These are phyloP conservation scores for Pipistrellus pygmaeus DNA, from an alignment of 2,797 vertebrate genomes.

Conservation along the genomic window DNA sequence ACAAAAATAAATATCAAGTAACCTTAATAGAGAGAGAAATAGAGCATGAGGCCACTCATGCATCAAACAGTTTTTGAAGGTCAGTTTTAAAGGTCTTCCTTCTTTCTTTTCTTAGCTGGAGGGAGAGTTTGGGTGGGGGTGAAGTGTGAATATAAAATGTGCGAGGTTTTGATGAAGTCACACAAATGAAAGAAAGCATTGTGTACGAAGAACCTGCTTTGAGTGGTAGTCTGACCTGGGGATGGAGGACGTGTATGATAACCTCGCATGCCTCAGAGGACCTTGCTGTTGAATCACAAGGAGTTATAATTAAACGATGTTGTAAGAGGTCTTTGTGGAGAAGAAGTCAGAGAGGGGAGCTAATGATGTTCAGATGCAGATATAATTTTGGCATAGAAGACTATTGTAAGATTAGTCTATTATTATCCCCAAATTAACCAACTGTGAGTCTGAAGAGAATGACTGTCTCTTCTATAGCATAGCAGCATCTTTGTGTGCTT, in stretches of 20 bases:
- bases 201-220: neutral
- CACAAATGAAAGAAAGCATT: neutral
- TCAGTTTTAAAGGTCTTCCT: constrained; percentile 11
- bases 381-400: constrained; percentile 61
- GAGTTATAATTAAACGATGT: neutral
- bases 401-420: constrained; percentile 52
- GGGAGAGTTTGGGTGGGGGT: neutral
- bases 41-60: neutral
- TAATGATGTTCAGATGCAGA: neutral
- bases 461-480: constrained; percentile 15
- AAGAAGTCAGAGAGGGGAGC: constrained; percentile 39
- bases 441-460: constrained; percentile 58
- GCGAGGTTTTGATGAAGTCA: neutral
- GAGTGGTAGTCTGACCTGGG: neutral
- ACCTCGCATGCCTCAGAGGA: neutral
- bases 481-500: constrained; percentile 41
- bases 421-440: constrained; percentile 71
- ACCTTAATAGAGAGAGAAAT: neutral
- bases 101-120: neutral
- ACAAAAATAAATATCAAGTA: constrained; percentile 25
- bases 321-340: constrained; percentile 31
- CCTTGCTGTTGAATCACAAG: neutral
- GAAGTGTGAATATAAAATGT: neutral
- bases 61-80: neutral
- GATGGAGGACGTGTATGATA: rapidly evolving